A percentile compares a stretch with the other conserved stretches of the same genome.
These are phyloP conservation scores for Melieria picta DNA, from an alignment of 2,888 invertebrate species.

Conservation along the genomic window DNA sequence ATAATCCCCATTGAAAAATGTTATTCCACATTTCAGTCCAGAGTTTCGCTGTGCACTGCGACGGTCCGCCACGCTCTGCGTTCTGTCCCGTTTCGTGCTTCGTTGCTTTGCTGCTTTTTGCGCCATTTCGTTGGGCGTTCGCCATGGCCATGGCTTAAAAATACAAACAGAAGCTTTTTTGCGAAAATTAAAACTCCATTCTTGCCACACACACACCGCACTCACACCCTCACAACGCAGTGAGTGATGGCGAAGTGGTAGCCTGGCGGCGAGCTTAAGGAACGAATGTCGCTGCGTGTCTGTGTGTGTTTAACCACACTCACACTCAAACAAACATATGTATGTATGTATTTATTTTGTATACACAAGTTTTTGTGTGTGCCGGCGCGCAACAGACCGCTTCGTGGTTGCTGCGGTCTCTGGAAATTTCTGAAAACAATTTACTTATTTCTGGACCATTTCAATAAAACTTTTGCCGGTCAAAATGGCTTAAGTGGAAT, in stretches of 20 bases:
- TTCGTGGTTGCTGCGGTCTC: constrained; percentile 38
- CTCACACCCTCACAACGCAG: too few species aligned
- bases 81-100: background rate
- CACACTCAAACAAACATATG: background rate
- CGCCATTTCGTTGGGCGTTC: background rate
- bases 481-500: constrained; percentile 40
- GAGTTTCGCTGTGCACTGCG: background rate
- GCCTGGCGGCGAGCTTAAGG: too few species aligned
- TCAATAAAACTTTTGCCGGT: constrained; percentile 48
- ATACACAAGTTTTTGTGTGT: background rate
- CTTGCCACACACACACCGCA: background rate
- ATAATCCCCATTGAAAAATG: constrained; percentile 43
- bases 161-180: constrained; percentile 22
- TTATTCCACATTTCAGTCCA: constrained; percentile 32
- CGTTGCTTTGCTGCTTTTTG: background rate
- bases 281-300: too few species aligned
- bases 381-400: constrained; percentile 11
- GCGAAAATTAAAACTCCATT: constrained; percentile 31
- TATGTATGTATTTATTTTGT: background rate
- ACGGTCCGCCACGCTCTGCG: background rate
- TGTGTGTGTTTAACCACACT: too few species aligned
- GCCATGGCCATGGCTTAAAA: constrained; percentile 10
- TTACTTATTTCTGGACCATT: constrained; percentile 52
- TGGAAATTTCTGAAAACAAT: constrained; percentile 56
- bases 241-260: too few species aligned